Conservation (phyloP, 2,888 invertebrate genomes). For the Tetragonula carbonaria region DNA sequence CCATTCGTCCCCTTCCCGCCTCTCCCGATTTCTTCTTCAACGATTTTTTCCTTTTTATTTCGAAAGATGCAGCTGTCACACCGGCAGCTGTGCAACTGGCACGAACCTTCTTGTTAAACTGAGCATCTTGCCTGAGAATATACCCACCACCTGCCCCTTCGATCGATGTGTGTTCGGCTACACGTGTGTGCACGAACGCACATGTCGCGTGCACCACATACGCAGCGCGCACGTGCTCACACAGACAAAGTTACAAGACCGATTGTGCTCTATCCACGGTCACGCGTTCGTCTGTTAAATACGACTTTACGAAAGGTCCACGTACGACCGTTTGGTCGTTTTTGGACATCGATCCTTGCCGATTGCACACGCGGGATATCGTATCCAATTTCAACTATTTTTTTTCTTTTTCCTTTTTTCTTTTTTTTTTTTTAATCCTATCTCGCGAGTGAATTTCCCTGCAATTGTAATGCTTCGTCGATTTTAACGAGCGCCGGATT, state of each 20-base stretch:
- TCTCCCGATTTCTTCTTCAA: slow-evolving; percentile 33
- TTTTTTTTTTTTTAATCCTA: not conserved
- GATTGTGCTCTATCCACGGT: slow-evolving; percentile 54
- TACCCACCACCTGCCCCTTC: slow-evolving; percentile 72
- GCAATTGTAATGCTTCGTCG: slow-evolving; percentile 12
- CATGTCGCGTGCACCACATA: not conserved
- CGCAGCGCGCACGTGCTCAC: slow-evolving; percentile 48
- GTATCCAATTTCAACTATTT: slow-evolving; percentile 1
- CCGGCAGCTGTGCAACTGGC: slow-evolving; percentile 75
- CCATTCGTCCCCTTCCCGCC: not conserved
- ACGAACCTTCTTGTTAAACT: slow-evolving; percentile 75
- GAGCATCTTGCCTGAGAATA: slow-evolving; percentile 71
- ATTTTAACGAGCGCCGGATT: not conserved
- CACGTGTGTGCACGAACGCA: not conserved
- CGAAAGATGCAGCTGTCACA: slow-evolving; percentile 77
- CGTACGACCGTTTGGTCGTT: slow-evolving; percentile 5
- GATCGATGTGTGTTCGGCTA: slow-evolving; percentile 29
- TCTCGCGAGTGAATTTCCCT: not conserved
- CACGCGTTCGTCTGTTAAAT: slow-evolving; percentile 59
- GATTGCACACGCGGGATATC: not conserved
- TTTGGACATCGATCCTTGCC: slow-evolving; percentile 20
- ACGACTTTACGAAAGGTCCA: slow-evolving; percentile 41
- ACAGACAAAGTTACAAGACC: slow-evolving; percentile 49
- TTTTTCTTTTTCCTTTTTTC: too few species aligned
- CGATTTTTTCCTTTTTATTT: slow-evolving; percentile 51